Evolutionary conservation across 64 coral and sea anemone genomes (phyloP), one percentile per base, ranked within the genome.

Genomic region (Pachyseris speciosa): DNA sequence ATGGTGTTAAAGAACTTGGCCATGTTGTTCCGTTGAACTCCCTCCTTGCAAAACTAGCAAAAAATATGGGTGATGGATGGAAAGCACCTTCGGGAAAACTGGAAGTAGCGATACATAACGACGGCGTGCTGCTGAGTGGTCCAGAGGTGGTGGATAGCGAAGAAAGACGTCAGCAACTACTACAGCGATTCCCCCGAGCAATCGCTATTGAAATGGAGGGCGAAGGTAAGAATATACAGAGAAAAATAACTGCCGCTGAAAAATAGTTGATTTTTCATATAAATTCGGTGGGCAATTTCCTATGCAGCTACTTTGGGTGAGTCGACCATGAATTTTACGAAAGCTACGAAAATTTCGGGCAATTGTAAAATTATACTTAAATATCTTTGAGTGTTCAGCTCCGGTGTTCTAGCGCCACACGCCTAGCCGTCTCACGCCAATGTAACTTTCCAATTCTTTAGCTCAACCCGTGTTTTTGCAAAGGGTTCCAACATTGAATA

Each of bases 91-190:
- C 42, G 32, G 51, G 7, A 48, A 37, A 34, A 17, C 28, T 72
- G 0, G 5, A 37, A 2, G 85, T 88, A 7, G 7, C 12, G 24
- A 48, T 88, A 27, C 27, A 38, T n/a, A 45, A 22, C 4, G 64
- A 88, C 16, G 85, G 40, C 50, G 68, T 73, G 31, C 9, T 88
- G n/a, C 28, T 88, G 11, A 88, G 85, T 37, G 85, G 85, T 11
- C 49, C 85, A 19, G 41, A 3, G 24, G 31, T 88, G 24, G 86
- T 88, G 4, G 58, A 88, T 34, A 55, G 27, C n/a, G 36, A 55
- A n/a, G 45, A 38, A 52, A 44, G 69, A 39, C 44, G 71, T 17
- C 43, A 75, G 17, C 69, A 88, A 15, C 70, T 88, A 24, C 47
- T 88, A 17, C 19, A 40, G 61, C 29, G 37, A 28, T 88, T 60